phyloP scores from a whole-genome alignment of 2,113 vertebrate genomes.

The Ictalurus furcatus region DNA sequence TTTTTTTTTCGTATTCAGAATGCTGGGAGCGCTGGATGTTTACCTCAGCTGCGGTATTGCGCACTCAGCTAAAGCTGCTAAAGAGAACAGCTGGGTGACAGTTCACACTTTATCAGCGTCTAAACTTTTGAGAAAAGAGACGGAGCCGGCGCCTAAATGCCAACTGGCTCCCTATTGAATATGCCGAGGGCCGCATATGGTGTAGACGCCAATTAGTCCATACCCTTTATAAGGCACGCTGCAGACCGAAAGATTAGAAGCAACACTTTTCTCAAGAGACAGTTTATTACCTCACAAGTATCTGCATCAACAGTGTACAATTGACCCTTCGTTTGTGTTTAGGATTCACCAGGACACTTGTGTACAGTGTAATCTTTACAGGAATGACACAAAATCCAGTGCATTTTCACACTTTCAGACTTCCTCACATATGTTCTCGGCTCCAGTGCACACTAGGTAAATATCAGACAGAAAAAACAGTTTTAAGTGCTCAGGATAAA shows the following conservation, averaged over 20 bases:
- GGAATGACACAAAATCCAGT: neutral
- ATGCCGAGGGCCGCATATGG: neutral
- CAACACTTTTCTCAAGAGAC: neutral
- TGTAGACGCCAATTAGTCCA: neutral
- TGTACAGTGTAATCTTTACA: too few species aligned
- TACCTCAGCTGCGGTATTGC: neutral
- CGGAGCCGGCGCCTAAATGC: too few species aligned
- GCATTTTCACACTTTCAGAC: neutral
- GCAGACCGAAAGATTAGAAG: neutral
- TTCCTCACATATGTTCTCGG: neutral
- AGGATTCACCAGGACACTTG: neutral
- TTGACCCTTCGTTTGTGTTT: neutral
- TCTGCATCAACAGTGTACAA: neutral
- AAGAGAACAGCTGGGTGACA: conserved; percentile 7
- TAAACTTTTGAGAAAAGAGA: conserved; percentile 11
- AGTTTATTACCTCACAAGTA: neutral
- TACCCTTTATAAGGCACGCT: neutral
- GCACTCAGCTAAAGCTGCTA: conserved; percentile 4
- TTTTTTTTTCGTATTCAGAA: neutral
- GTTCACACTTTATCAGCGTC: neutral
- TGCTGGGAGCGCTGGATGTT: neutral
- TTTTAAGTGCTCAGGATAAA: neutral
- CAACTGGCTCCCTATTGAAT: neutral
- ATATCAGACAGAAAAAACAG: neutral
- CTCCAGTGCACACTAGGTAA: neutral